Evolutionary conservation across 30 jellyfish, hydroid and myxozoan species (phyloP).

Genomic region (Turritopsis dohrnii): DNA sequence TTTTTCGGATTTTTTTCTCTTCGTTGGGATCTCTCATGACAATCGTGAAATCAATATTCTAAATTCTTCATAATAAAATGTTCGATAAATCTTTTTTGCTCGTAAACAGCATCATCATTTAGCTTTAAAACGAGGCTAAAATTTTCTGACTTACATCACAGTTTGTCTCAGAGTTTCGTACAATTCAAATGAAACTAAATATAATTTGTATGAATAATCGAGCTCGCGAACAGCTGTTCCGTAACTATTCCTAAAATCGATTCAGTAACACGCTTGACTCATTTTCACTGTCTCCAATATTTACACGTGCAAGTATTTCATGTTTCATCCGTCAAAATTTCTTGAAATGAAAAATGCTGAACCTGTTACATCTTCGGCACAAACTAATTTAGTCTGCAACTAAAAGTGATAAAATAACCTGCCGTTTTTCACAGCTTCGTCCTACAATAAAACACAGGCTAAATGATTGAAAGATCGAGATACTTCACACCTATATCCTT

Average conservation of each 20-base stretch:
- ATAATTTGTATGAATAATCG: no score
- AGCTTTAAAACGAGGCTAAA: no score
- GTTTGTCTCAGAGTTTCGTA: no score
- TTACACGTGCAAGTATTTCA: background rate
- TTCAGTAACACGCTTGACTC: background rate
- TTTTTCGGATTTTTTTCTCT: no score
- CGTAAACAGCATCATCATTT: no score
- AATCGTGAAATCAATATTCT: no score
- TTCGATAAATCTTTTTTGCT: no score
- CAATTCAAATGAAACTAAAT: no score
- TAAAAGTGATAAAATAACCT: background rate
- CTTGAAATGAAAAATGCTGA: background rate
- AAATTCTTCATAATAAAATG: no score
- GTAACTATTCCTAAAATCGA: background rate
- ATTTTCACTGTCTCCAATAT: background rate
- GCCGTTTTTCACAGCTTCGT: background rate
- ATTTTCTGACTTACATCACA: no score
- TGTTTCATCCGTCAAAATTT: background rate
- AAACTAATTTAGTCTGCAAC: background rate
- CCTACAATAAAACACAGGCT: background rate
- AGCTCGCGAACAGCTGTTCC: no score
- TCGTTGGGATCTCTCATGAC: no score
- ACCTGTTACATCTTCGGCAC: background rate
- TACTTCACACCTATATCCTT: background rate
- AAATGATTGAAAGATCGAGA: background rate